Evolutionary conservation across 2,888 invertebrate genomes (phyloP).

Genomic region (Antitype chi): DNA sequence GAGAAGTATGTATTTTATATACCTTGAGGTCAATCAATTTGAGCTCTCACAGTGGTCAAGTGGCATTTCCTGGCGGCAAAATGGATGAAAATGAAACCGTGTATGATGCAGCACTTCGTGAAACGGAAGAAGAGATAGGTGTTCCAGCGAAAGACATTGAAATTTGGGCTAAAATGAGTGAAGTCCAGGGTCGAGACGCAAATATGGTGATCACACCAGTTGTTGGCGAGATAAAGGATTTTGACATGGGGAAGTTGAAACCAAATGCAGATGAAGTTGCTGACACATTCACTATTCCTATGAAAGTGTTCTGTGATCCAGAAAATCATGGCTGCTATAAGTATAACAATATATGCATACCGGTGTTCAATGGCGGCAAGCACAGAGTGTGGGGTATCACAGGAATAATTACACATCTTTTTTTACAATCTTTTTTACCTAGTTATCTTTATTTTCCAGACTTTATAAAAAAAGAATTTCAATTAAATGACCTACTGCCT

Average conservation of each 20-base stretch:
- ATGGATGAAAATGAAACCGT: slow-evolving; percentile 92
- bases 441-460: slow-evolving; percentile 76
- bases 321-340: slow-evolving; percentile 91
- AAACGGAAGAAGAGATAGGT: slow-evolving; percentile 97
- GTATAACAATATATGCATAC: slow-evolving; percentile 88
- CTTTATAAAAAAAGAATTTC: slow-evolving; percentile 76
- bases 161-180: slow-evolving; percentile 91
- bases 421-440: slow-evolving; percentile 84
- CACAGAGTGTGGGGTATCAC: slow-evolving; percentile 95
- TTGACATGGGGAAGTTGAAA: slow-evolving; percentile 87
- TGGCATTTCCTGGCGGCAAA: slow-evolving; percentile 97
- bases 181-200: slow-evolving; percentile 77
- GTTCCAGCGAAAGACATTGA: slow-evolving; percentile 91
- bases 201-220: slow-evolving; percentile 93
- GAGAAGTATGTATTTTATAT: slow-evolving; percentile 94
- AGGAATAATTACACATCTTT: slow-evolving; percentile 93
- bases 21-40: slow-evolving; percentile 95
- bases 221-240: slow-evolving; percentile 90
- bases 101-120: slow-evolving; percentile 95
- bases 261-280: slow-evolving; percentile 94
- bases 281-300: slow-evolving; percentile 93
- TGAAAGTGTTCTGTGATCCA: slow-evolving; percentile 92
- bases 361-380: slow-evolving; percentile 90
- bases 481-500: slow-evolving; percentile 76
- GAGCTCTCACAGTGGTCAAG: slow-evolving; percentile 94